Base-by-base conservation (phyloP, 2,888 invertebrate genomes). In the Apamea crenata region DNA sequence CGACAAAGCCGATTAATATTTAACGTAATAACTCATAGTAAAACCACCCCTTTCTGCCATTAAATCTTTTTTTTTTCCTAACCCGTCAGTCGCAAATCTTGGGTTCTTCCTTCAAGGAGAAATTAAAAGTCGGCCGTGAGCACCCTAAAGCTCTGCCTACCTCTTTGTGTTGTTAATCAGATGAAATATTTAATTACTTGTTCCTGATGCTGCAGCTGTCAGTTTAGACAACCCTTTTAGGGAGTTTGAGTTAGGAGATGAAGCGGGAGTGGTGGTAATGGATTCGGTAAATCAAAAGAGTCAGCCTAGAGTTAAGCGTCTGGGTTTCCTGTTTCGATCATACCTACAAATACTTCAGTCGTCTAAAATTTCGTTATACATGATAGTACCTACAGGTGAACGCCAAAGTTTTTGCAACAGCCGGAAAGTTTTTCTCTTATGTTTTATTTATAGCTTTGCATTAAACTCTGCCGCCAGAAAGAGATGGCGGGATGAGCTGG, bases 111-210 rank as follows among this genome's bases (percentile, higher is more conserved):
- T 89, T 88, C 91, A 92, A 91, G 93, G 91, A 90, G 93, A 94
- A 96, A 96, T 96, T 96, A 96, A 96, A 96, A 96, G 95, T 95
- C 95, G 95, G 93, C 91, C 92, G 83, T 85, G 91, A 93, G 94
- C 91, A 91, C 93, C 92, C 91, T 92, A 91, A 91, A 92, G 92
- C 93, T 90, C 91, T 93, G 91, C 85, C 74, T 85, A 90, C 90
- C 92, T 92, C 94, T 95, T 94, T 94, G 92, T 93, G 94, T 92
- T 95, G 95, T 96, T 96, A 96, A 96, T 96, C 96, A 96, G 96
- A 93, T 95, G 94, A 96, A 96, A 96, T 96, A 96, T 96, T 96
- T 96, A 96, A 96, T 96, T 96, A 96, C 94, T 91, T 90, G 89
- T 85, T 91, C 91, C 91, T 90, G 92, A 91, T 92, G 92, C 91